Base-by-base conservation (phyloP, 64 coral and sea anemone species). In the Actinia tenebrosa region DNA sequence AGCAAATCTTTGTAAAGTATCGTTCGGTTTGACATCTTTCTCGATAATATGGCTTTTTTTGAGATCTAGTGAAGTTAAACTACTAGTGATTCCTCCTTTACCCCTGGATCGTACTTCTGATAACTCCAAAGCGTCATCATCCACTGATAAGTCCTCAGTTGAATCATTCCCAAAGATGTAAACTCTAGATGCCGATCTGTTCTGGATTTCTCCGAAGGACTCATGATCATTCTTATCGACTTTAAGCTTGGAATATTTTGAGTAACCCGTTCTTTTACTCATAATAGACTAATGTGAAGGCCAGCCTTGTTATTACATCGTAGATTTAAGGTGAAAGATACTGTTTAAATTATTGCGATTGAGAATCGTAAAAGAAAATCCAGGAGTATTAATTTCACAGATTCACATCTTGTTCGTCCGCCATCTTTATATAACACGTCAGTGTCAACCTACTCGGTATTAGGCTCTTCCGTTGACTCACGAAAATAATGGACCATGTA, bases 1-100 rank as follows among this genome's bases (percentile, higher is more conserved):
- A 3, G 94, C 91, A 56, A 97, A 90, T 87, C 88, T 84, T 83
- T 97, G 94, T 60, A 97, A 78, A 10, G 94, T 89, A 86, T 97
- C 94, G 20, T 72, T 86, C 8, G 88, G 84, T 18, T 89, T 85
- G 87, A 97, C 87, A 13, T 97, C 94, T 81, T 88, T 80, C 77
- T 97, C 94, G 45, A 97, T 84, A 37, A 90, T 90, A 78, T 90
- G 86, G 71, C 80, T 97, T 80, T 92, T 93, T 23, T 79, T 84
- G 22, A 90, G 87, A 16, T 97, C 85, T 19, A 90, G 87, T 19
- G 88, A 8, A 2, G 45, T 69, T n/a, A 53, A 56, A 54, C 64
- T 82, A 26, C 44, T 91, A 15, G 85, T 56, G 22, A 45, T 69
- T 26, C 86, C 80, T 64, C 27, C 63, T 86, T 80, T 91, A 83